Percentiles rank a stretch among this genome's conserved stretches.
Evolutionary conservation across 1,140 invertebrate genomes (phyloP).

Genomic region (Plodia interpunctella): DNA sequence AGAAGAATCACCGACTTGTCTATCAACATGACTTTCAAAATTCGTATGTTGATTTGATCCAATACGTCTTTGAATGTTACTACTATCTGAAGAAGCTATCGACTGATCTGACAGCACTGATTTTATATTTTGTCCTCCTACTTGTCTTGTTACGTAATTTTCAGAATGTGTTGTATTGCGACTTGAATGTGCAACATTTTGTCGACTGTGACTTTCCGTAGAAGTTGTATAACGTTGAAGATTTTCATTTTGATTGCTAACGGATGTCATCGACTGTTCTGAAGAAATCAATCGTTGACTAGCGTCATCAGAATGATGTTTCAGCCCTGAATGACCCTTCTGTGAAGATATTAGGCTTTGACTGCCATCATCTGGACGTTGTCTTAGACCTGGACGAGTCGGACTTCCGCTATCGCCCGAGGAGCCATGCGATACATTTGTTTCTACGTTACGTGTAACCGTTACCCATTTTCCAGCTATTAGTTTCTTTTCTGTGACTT

Average conservation of each 20-base stretch:
- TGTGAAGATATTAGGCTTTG: constrained; percentile 10
- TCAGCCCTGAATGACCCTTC: background rate
- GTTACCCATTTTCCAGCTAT: constrained; percentile 65
- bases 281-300: constrained; percentile 8
- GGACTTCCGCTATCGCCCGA: constrained; percentile 19
- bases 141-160: background rate
- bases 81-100: constrained; percentile 5
- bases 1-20: constrained; percentile 10
- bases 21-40: constrained; percentile 13
- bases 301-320: background rate
- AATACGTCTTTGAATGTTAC: background rate
- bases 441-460: constrained; percentile 62
- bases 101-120: constrained; percentile 5
- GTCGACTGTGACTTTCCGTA: constrained; percentile 21
- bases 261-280: constrained; percentile 12
- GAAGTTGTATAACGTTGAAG: constrained; percentile 19
- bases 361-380: background rate
- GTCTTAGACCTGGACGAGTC: background rate
- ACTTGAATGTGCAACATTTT: constrained; percentile 19
- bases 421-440: constrained; percentile 30
- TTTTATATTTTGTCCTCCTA: background rate
- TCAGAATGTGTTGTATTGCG: background rate
- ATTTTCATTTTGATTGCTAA: constrained; percentile 21
- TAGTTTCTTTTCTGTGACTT: constrained; percentile 67
- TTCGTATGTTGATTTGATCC: constrained; percentile 19